phyloP scores from a whole-genome alignment of 1,140 invertebrate genomes.

The Ridgeia piscesae region DNA sequence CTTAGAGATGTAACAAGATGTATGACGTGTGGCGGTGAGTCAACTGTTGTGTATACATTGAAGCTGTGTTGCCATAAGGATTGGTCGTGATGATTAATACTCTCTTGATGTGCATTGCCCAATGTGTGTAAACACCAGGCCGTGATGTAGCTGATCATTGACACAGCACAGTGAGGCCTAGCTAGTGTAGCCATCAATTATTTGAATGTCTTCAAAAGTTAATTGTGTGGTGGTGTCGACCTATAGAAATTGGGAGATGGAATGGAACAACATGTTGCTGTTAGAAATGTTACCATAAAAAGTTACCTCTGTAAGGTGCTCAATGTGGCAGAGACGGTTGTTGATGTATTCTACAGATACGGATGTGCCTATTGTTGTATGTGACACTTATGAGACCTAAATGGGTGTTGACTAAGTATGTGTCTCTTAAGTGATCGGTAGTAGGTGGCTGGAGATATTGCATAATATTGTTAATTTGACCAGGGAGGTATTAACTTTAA shows the following conservation, averaged over 20 bases:
- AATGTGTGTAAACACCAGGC: not conserved
- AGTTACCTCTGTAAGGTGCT: too few species aligned
- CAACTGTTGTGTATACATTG: not conserved
- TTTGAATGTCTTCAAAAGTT: too few species aligned
- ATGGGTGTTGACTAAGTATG: not conserved
- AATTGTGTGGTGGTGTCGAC: too few species aligned
- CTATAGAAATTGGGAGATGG: too few species aligned
- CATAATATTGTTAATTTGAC: not conserved
- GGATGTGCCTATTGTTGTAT: not conserved
- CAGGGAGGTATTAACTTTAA: not conserved
- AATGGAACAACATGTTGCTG: too few species aligned
- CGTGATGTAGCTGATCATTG: not conserved
- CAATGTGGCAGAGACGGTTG: too few species aligned
- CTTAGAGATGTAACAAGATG: not conserved
- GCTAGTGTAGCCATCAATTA: not conserved
- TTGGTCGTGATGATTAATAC: not conserved
- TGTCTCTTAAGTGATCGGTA: not conserved
- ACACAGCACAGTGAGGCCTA: not conserved
- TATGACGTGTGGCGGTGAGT: not conserved
- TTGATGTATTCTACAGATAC: not conserved
- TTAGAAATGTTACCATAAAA: too few species aligned
- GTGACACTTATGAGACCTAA: not conserved
- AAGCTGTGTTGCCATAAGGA: not conserved
- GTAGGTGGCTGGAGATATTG: not conserved
- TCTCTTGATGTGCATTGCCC: not conserved